These are phyloP conservation scores for Tetragnatha montana DNA, from an alignment of 2,888 invertebrate species.

Conservation along the genomic window DNA sequence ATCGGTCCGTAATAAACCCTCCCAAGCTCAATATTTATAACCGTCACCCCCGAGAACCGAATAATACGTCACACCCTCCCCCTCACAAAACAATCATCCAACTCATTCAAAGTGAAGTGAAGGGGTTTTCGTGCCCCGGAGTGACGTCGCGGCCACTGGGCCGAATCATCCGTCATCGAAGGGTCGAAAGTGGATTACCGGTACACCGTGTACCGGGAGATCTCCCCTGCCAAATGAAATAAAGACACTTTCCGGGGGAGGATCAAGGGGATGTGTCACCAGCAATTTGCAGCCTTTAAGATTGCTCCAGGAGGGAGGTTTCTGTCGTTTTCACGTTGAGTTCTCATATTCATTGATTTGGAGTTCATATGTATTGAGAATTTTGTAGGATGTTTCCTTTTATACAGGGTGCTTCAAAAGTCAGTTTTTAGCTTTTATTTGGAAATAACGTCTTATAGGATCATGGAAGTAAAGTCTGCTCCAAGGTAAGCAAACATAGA, in stretches of 20 bases:
- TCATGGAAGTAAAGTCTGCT: too few relatives aligned
- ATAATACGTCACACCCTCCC: background rate
- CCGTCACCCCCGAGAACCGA: background rate
- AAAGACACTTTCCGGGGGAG: constrained; percentile 17
- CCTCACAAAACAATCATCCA: background rate
- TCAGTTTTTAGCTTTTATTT: too few relatives aligned
- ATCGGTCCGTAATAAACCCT: background rate
- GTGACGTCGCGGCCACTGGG: constrained; percentile 34
- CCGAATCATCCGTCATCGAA: constrained; percentile 42
- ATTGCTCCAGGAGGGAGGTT: constrained; percentile 15
- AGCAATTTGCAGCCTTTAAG: constrained; percentile 14
- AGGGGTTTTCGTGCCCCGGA: background rate
- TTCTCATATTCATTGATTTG: background rate
- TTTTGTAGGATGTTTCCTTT: background rate
- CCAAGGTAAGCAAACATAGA: too few relatives aligned
- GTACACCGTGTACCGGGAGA: constrained; percentile 9
- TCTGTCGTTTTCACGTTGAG: background rate
- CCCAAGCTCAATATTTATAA: background rate
- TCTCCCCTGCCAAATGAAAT: constrained; percentile 48
- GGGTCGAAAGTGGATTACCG: constrained; percentile 48
- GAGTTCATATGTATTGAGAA: background rate
- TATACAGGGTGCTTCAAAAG: background rate
- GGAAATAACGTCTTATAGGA: too few relatives aligned
- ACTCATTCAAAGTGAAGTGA: background rate
- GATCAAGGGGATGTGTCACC: constrained; percentile 33